Evolutionary conservation across 2,888 invertebrate genomes (phyloP), one percentile per base, ranked within the genome.

Genomic region (Brassicogethes aeneus): DNA sequence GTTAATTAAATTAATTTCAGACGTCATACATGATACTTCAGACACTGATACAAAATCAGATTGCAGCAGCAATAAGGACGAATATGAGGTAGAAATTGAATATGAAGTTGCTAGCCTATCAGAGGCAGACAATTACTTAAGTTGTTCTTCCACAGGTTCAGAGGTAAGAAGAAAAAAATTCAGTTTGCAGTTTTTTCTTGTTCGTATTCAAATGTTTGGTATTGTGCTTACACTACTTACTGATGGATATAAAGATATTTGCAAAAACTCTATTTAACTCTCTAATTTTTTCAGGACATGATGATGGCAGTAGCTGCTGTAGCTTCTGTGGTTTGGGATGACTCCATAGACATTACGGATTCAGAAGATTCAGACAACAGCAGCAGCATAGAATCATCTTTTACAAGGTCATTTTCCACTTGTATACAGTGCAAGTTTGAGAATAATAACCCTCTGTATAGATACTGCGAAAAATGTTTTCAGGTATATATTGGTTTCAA

Each of bases 381-480:
- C 42, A 56, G 55, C 16, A 53, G 57, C 2, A 50, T 56, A 15
- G 57, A 59, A n/a, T 50, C 52, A 2, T 52, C 57, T 5, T 49
- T 53, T 23, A 48, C 44, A 16, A 40, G 50, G 37, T 52, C 68
- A 63, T 82, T 78, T 66, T 73, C 77, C 74, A 69, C 70, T 40
- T 84, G 84, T 61, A 72, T 77, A 13, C 77, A 76, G 57, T 83
- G 83, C 66, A 72, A 70, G 47, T 72, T 73, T 36, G 62, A 65
- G 50, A 77, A 81, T 62, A 66, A 68, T 51, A 79, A 79, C 68
- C 79, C 80, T 30, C 66, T 74, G 42, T 82, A 76, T 60, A 68
- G 79, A 47, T 82, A 77, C 68, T 84, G 83, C 65, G 76, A 79
- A 62, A 77, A 77, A 66, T 83, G 82, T 61, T 82, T 76, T 63